Conservation (phyloP, 2,113 vertebrate species). For the Salvelinus fontinalis region DNA sequence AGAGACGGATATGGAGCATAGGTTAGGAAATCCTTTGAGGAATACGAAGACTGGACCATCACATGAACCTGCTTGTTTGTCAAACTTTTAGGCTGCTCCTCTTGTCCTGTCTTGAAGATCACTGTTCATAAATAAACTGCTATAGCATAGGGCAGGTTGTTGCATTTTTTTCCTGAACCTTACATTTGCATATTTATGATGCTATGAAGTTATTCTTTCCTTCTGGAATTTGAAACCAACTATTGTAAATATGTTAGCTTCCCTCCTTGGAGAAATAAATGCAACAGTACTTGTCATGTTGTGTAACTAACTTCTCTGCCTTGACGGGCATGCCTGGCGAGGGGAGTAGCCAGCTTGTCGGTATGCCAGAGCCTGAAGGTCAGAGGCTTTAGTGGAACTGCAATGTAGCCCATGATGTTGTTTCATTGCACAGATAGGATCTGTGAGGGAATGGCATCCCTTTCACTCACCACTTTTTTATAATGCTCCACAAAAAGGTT, state of each 20-base stretch:
- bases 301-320: no score
- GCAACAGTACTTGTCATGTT: neutral
- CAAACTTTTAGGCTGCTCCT: no score
- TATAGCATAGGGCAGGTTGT: no score
- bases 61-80: no score
- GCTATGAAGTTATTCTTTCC: neutral
- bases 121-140: no score
- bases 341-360: neutral
- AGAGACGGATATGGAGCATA: no score
- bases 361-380: neutral
- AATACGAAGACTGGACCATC: no score
- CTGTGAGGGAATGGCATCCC: neutral
- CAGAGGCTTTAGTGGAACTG: neutral
- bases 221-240: neutral
- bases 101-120: no score
- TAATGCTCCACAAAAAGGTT: neutral
- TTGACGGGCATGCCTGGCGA: neutral
- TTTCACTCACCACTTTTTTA: neutral
- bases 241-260: neutral
- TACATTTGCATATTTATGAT: neutral
- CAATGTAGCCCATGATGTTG: neutral
- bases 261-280: neutral
- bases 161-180: no score
- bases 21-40: no score
- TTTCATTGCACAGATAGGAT: neutral